Base-by-base conservation (phyloP, 2,888 invertebrate species). In the Thereva nobilitata region DNA sequence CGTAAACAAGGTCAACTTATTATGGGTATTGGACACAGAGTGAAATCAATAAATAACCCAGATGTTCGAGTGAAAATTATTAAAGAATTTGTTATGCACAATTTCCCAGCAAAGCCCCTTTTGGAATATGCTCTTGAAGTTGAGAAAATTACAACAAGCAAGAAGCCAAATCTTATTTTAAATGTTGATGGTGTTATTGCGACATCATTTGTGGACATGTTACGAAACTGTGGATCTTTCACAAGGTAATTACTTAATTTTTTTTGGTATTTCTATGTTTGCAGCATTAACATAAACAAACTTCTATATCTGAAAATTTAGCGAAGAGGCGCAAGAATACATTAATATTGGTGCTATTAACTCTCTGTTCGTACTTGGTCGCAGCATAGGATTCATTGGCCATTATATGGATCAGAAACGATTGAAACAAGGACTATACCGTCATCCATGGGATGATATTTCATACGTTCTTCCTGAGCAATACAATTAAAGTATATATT, bases 401-500 rank as follows among this genome's bases (percentile, higher is more conserved):
- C 99, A 99, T 79, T 99, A 91, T 80, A 89, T 99, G 85, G 99
- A 99, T 83, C 99, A 99, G 84, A 97, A 95, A 84, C 86, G 99
- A 72, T 86, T 99, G 83, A 98, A 98, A 79, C 99, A 99, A 83
- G 99, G 98, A 5, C 86, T 99, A 4, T 99, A 99, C 83, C 90
- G 99, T 74, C 99, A 99, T 83, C 99, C 99, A 0, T 99, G 99
- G 99, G 99, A 99, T 79, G 99, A 99, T 80, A 99, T 99, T 83
- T 81, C 82, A 10, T 81, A 81, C 69, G 81, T 81, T 64, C 76
- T 81, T 72, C 82, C 81, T 56, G 81, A 81, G 71, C 79, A 80
- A 73, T 82, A 70, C 52, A 73, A 72, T 66, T 71, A 68, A 68
- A 42, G 4, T 12, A 34, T n/a, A 42, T 35, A 40, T 40, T 38